Evolutionary conservation across 2,888 invertebrate genomes (phyloP).

Genomic region (Hemistola chrysoprasaria): DNA sequence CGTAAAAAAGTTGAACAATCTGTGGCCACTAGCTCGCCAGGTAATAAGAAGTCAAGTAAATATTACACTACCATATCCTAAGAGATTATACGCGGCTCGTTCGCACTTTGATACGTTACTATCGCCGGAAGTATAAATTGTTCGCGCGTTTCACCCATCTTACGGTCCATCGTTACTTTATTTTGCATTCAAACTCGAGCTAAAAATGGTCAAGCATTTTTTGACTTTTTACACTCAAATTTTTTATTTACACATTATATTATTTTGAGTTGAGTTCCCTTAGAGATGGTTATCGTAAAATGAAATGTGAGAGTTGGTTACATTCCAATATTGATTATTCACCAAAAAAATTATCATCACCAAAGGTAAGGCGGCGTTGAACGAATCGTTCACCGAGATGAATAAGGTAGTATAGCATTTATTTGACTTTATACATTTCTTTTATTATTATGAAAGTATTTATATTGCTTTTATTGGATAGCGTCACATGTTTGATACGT

Average conservation of each 20-base stretch:
- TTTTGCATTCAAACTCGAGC: constrained; percentile 77
- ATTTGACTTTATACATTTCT: constrained; percentile 70
- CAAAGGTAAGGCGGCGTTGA: constrained; percentile 77
- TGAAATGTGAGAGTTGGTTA: constrained; percentile 66
- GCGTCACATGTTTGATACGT: constrained; percentile 41
- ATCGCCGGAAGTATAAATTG: constrained; percentile 35
- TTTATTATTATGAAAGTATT: constrained; percentile 41
- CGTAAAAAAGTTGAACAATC: constrained; percentile 84
- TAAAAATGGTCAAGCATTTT: constrained; percentile 82
- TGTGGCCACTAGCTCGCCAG: constrained; percentile 84
- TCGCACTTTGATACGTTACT: constrained; percentile 32
- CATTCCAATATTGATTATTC: constrained; percentile 73
- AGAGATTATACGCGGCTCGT: constrained; percentile 53
- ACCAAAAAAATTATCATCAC: constrained; percentile 67
- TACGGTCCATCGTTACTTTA: constrained; percentile 68
- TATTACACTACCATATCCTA: constrained; percentile 83
- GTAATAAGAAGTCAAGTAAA: constrained; percentile 84
- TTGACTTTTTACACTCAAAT: constrained; percentile 84
- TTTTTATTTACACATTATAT: constrained; percentile 54
- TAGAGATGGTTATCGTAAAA: constrained; percentile 54
- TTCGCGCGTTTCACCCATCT: constrained; percentile 43
- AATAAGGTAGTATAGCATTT: constrained; percentile 83
- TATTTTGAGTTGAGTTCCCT: constrained; percentile 62
- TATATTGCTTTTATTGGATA: constrained; percentile 50
- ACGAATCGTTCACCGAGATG: constrained; percentile 60